Percentiles rank a stretch among this genome's conserved stretches.
Evolutionary conservation across 35 echinoderm and acorn worm species (phyloP).

Genomic region (Heliocidaris erythrogramma): DNA sequence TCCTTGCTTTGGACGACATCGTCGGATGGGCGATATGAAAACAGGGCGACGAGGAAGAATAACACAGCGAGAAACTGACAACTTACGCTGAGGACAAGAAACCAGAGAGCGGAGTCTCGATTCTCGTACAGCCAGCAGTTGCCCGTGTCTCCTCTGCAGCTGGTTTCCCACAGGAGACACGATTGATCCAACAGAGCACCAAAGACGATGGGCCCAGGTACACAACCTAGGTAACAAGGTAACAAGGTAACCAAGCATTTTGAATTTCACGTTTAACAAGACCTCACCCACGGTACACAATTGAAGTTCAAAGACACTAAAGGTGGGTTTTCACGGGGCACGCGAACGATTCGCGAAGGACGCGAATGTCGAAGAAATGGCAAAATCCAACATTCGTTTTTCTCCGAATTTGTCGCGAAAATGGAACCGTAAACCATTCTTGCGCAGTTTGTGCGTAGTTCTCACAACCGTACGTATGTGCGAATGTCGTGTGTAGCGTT

Average conservation of each 20-base stretch:
- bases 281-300: no score
- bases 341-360: no score
- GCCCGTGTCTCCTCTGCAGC: conserved; percentile 16
- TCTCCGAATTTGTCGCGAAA: no score
- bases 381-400: no score
- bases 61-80: conserved; percentile 41
- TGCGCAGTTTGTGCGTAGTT: no score
- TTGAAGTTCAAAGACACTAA: no score
- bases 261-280: no score
- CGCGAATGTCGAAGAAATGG: no score
- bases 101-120: conserved; percentile 49
- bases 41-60: conserved; percentile 38
- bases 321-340: no score
- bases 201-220: conserved; percentile 75
- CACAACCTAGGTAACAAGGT: conserved; percentile 33
- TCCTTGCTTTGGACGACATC: neutral
- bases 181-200: conserved; percentile 69
- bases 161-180: conserved; percentile 66
- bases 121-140: conserved; percentile 76
- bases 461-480: no score
- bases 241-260: neutral
- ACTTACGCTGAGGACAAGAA: conserved; percentile 43
- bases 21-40: conserved; percentile 25
- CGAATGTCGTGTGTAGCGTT: no score
- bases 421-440: no score